These are phyloP conservation scores for Uloborus plumipes DNA, from an alignment of 2,888 invertebrate genomes.

Conservation along the genomic window DNA sequence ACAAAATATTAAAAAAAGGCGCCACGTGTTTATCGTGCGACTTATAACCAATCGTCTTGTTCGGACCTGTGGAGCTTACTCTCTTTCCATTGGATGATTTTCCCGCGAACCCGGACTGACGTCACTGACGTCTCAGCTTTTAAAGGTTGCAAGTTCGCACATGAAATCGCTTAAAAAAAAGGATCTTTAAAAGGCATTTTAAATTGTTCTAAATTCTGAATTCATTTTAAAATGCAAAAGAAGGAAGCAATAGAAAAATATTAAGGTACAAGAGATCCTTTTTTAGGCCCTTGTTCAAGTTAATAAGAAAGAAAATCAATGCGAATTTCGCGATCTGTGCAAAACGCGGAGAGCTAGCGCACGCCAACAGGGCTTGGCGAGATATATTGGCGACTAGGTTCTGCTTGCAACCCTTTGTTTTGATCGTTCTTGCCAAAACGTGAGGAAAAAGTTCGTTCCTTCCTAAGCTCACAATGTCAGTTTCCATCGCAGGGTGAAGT, in stretches of 20 bases:
- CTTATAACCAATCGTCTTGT: conserved; percentile 36
- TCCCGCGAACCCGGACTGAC: conserved; percentile 52
- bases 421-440: conserved; percentile 26
- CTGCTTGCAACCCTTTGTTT: conserved; percentile 48
- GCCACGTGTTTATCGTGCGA: conserved; percentile 56
- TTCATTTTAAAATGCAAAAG: too few relatives aligned
- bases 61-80: conserved; percentile 36
- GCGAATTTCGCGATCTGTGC: background rate
- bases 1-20: conserved; percentile 11
- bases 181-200: too few relatives aligned
- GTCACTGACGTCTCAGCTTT: conserved; percentile 12
- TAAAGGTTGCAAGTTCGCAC: background rate
- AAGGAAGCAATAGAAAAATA: too few relatives aligned
- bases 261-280: too few relatives aligned
- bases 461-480: background rate
- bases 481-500: background rate
- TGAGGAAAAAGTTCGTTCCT: conserved; percentile 38
- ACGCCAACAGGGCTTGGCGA: conserved; percentile 5
- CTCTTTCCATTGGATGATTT: conserved; percentile 40
- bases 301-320: background rate
- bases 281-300: too few relatives aligned
- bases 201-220: too few relatives aligned
- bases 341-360: background rate
- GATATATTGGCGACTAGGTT: conserved; percentile 3
- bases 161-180: background rate